Evolutionary conservation across 1,140 invertebrate genomes (phyloP).

Genomic region (Teleopsis dalmanni): DNA sequence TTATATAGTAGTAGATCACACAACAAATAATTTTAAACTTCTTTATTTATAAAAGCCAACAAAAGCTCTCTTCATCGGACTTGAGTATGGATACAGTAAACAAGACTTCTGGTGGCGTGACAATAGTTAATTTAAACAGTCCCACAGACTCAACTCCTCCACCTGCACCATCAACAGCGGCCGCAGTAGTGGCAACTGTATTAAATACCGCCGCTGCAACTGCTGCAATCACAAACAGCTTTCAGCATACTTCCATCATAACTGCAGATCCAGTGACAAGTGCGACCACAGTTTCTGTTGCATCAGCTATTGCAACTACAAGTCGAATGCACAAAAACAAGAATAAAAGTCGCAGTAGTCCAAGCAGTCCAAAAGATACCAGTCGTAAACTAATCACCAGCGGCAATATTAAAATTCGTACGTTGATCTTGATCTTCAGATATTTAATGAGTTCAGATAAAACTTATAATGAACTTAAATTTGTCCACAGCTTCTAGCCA

Average conservation of each 20-base stretch:
- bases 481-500: background rate
- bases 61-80: conserved; percentile 24
- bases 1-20: background rate
- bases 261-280: conserved; percentile 11
- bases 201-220: conserved; percentile 11
- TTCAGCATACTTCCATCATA: conserved; percentile 8
- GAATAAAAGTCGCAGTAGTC: conserved; percentile 17
- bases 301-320: conserved; percentile 7
- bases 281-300: conserved; percentile 12
- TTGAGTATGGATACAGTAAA: conserved; percentile 49
- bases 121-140: conserved; percentile 66
- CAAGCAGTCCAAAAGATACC: conserved; percentile 15
- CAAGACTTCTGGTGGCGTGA: conserved; percentile 62
- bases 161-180: conserved; percentile 12
- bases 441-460: background rate
- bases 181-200: conserved; percentile 8
- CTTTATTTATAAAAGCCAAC: conserved; percentile 23
- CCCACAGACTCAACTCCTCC: conserved; percentile 12
- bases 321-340: conserved; percentile 11
- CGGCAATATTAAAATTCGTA: conserved; percentile 18
- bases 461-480: too few relatives aligned
- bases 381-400: conserved; percentile 9
- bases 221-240: background rate
- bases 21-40: background rate
- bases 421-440: background rate